phyloP scores from a whole-genome alignment of 2,113 vertebrate genomes.

The Murina feae region DNA sequence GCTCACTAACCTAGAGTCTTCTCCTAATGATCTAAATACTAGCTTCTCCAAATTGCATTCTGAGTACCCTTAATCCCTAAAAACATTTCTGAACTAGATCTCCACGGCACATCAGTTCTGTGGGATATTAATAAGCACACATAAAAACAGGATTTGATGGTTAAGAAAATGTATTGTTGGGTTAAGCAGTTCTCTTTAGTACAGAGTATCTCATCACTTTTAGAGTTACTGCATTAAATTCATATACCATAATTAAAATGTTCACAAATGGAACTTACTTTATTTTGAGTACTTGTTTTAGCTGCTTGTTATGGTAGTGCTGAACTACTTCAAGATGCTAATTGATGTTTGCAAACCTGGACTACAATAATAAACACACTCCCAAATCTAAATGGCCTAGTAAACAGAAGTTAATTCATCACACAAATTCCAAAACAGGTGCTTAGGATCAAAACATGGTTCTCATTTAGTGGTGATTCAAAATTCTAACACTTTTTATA shows the following conservation, averaged over 20 bases:
- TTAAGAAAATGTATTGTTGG: neutral
- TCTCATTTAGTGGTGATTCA: neutral
- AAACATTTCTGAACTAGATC: neutral
- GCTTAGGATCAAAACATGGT: neutral
- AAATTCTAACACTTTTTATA: neutral
- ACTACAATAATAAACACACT: neutral
- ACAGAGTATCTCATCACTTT: neutral
- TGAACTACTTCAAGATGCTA: neutral
- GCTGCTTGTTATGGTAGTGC: neutral
- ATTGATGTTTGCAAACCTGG: neutral
- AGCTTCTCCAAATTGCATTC: neutral
- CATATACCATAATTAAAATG: neutral
- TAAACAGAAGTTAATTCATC: neutral
- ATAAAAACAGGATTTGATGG: neutral
- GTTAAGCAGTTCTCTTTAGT: neutral
- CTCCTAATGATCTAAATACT: neutral
- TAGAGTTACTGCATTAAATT: neutral
- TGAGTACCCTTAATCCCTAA: neutral
- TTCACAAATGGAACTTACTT: neutral
- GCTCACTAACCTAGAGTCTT: no score
- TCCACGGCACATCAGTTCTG: neutral
- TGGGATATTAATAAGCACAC: neutral
- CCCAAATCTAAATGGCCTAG: neutral
- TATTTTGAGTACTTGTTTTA: neutral
- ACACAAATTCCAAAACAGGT: neutral